These are phyloP conservation scores for Aleiodes testaceus DNA, from an alignment of 2,888 invertebrate genomes.

Conservation along the genomic window DNA sequence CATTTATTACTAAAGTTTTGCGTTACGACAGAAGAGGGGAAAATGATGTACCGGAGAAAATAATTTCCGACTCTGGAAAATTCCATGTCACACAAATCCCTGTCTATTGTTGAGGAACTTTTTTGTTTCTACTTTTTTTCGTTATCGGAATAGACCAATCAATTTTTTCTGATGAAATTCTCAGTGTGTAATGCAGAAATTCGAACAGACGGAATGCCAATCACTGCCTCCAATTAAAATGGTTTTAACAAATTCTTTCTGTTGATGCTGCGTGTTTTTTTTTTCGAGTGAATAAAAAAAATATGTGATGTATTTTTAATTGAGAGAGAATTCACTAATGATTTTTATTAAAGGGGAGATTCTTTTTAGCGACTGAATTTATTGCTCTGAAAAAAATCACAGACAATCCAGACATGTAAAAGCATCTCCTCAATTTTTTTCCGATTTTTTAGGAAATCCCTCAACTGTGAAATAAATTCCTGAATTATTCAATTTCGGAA, in stretches of 20 bases:
- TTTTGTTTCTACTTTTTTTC: background rate
- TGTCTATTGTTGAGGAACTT: background rate
- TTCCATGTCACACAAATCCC: background rate
- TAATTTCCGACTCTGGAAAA: conserved; percentile 3
- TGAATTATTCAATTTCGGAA: conserved; percentile 25
- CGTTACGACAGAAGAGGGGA: background rate
- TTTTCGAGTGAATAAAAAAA: background rate
- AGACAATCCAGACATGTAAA: too few relatives aligned
- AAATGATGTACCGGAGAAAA: background rate
- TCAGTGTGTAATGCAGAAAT: background rate
- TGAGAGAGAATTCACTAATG: too few relatives aligned
- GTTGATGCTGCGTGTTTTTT: background rate
- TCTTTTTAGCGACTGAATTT: too few relatives aligned
- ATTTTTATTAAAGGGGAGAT: too few relatives aligned
- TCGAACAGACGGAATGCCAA: background rate
- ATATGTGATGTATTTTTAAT: background rate
- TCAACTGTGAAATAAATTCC: background rate
- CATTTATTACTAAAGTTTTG: conserved; percentile 49
- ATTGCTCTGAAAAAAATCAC: too few relatives aligned
- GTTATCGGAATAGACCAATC: background rate
- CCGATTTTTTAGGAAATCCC: too few relatives aligned
- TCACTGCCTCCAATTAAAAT: background rate
- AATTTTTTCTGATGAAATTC: background rate
- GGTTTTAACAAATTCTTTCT: background rate
- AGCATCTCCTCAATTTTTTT: too few relatives aligned